Evolutionary conservation across 2,888 invertebrate species (phyloP).

Genomic region (Clivina fossor): DNA sequence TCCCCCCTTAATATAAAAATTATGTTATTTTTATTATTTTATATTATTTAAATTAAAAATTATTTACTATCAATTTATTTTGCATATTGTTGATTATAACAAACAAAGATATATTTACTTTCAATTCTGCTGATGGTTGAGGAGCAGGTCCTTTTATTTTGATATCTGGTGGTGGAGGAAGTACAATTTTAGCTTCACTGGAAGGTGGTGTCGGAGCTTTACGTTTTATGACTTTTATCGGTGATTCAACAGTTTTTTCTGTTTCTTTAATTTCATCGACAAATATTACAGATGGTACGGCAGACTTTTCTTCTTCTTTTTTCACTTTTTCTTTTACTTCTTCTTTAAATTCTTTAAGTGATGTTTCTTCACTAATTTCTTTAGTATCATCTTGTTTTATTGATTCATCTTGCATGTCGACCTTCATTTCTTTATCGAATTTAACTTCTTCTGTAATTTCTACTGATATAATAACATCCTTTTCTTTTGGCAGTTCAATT

Average conservation of each 20-base stretch:
- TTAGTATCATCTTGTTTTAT: neutral
- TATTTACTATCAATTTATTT: neutral
- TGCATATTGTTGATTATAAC: neutral
- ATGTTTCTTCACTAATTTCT: conserved; percentile 11
- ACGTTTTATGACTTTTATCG: conserved; percentile 58
- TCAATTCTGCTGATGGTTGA: conserved; percentile 20
- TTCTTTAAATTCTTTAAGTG: conserved; percentile 25
- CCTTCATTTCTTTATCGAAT: too few species aligned
- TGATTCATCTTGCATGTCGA: too few species aligned
- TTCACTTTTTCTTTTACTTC: neutral
- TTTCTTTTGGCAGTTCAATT: conserved; percentile 14
- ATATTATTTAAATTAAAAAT: neutral
- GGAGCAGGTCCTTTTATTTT: conserved; percentile 30
- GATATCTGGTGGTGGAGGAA: conserved; percentile 39
- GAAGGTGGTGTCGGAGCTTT: conserved; percentile 44
- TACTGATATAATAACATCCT: too few species aligned
- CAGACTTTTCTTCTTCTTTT: conserved; percentile 9
- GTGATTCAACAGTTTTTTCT: conserved; percentile 51
- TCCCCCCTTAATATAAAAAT: too few species aligned
- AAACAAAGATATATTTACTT: conserved; percentile 8
- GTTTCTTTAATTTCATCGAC: conserved; percentile 48
- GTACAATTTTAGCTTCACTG: conserved; percentile 45
- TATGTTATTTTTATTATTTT: neutral
- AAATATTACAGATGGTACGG: conserved; percentile 17
- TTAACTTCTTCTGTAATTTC: too few species aligned